Evolutionary conservation across 2,797 vertebrate species (phyloP), one percentile per base, ranked within the genome.

Genomic region (Synaphobranchus kaupii): DNA sequence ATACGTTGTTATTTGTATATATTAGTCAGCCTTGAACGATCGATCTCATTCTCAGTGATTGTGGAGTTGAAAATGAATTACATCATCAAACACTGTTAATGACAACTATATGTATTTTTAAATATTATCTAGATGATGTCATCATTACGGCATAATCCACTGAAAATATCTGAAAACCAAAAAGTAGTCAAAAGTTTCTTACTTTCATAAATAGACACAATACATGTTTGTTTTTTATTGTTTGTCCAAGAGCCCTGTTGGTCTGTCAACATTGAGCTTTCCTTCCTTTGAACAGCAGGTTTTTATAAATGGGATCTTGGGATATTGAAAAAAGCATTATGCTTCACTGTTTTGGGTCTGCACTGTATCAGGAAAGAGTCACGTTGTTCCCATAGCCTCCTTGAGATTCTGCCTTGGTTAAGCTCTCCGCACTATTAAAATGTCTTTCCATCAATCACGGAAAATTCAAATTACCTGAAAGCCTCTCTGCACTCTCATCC

Each of bases 391-490:
- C 47, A 25, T 25, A 63, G 86, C 28, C 71, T 83, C 83, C 85
- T 81, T 50, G 84, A 86, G 86, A 84, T 78, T 76, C 10, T 39
- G 66, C 81, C 48, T 63, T 9, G 73, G 39, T 66, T 34, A 86
- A 50, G 68, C 84, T 60, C 58, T 83, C 52, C 39, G 73, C 86
- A 52, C 85, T 88, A 88, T 89, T 90, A 88, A 89, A 86, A 90
- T 90, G 89, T 88, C 63, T 83, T 88, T 83, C 88, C 87, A 91
- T 91, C 86, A 91, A 89, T 91, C 89, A 91, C 86, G 89, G 56
- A 89, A 39, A 87, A 88, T 89, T 86, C 84, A 85, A 87, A 90
- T 84, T 71, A 86, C 85, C 84, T 83, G 81, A 87, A 88, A 88
- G 89, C 56, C 87, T 84, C 34, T 85, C 31, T 60, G 80, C 60